Conservation (phyloP, 2,888 invertebrate species). For the Podotricha telesiphe region DNA sequence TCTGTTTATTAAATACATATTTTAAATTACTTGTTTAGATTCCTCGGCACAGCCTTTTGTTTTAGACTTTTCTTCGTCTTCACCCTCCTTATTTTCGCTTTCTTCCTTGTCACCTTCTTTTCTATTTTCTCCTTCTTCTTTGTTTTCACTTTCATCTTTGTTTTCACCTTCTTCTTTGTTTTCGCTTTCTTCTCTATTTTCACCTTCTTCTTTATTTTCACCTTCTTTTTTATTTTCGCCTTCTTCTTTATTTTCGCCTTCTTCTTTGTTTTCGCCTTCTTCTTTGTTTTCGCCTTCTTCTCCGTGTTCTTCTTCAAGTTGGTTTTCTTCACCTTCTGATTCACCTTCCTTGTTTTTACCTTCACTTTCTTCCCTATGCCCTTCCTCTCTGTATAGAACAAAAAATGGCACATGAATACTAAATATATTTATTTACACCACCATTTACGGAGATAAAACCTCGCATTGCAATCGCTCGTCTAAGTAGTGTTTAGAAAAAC, state of each 20-base stretch:
- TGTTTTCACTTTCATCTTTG: background rate
- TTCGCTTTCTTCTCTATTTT: slow-evolving; percentile 2
- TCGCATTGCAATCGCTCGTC: too few species aligned
- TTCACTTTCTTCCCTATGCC: background rate
- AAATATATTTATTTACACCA: too few species aligned
- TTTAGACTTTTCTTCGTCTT: slow-evolving; percentile 1
- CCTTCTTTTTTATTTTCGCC: slow-evolving; percentile 8
- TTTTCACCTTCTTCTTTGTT: background rate
- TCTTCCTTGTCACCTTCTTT: too few species aligned
- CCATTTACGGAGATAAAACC: too few species aligned
- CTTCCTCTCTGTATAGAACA: background rate
- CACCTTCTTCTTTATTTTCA: slow-evolving; percentile 12
- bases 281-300: background rate
- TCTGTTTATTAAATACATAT: background rate
- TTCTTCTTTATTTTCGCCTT: slow-evolving; percentile 15
- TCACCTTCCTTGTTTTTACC: background rate
- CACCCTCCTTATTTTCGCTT: too few species aligned
- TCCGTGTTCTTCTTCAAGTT: background rate
- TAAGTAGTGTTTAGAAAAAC: too few species aligned
- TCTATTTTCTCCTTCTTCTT: too few species aligned
- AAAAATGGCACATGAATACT: background rate
- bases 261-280: background rate
- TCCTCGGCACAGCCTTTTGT: background rate
- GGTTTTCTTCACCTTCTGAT: background rate
- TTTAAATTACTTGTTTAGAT: background rate